Evolutionary conservation across 2,888 invertebrate genomes (phyloP).

Genomic region (Diplazon laetatorius): DNA sequence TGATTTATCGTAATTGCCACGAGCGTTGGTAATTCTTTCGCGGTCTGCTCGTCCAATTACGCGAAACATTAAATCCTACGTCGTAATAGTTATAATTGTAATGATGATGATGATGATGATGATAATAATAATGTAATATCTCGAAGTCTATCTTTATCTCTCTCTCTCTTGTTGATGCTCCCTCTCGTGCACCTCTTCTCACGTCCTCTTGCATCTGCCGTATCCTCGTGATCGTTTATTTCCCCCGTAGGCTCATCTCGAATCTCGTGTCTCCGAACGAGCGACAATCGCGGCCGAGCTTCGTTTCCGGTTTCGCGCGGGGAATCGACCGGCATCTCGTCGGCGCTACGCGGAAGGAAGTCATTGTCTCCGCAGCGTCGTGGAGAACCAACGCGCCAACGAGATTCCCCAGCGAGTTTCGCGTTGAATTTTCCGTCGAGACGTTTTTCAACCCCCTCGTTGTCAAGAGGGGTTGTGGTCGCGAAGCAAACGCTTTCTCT

Average conservation of each 20-base stretch:
- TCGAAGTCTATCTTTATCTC: constrained; percentile 58
- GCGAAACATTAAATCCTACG: constrained; percentile 18
- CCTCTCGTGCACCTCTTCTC: constrained; percentile 57
- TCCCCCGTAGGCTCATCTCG: constrained; percentile 30
- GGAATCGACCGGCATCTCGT: constrained; percentile 18
- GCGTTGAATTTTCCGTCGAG: constrained; percentile 8
- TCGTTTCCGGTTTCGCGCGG: constrained; percentile 2
- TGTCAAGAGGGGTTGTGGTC: neutral
- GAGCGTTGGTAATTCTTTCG: constrained; percentile 46
- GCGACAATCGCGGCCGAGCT: constrained; percentile 59
- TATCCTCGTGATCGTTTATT: constrained; percentile 22
- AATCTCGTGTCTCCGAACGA: constrained; percentile 30
- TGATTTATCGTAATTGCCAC: constrained; percentile 30
- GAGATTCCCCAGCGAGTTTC: neutral
- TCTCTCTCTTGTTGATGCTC: constrained; percentile 53
- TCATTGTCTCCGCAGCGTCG: constrained; percentile 62
- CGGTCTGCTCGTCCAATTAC: constrained; percentile 9
- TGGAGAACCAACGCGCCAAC: neutral
- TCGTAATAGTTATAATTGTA: constrained; percentile 40
- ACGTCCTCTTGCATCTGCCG: constrained; percentile 46
- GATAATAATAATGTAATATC: constrained; percentile 24
- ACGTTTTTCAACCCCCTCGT: constrained; percentile 4
- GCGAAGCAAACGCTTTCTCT: neutral
- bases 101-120: constrained; percentile 26
- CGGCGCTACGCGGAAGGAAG: constrained; percentile 34